Evolutionary conservation across 1,140 invertebrate species (phyloP).

Genomic region (Lamellibrachia luymesi): DNA sequence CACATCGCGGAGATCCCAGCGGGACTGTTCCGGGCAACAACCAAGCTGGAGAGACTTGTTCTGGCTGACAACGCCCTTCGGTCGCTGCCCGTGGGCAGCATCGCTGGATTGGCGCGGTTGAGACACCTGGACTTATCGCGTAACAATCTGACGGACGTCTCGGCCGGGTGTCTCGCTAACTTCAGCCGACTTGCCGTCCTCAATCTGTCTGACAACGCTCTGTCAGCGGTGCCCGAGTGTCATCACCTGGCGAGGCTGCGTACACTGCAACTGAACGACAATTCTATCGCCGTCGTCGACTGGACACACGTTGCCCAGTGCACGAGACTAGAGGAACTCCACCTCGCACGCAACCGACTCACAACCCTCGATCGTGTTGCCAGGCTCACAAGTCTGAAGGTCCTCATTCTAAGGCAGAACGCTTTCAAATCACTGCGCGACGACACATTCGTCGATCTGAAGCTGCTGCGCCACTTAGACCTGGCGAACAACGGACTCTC

Average conservation of each 20-base stretch:
- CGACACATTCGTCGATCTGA: not conserved
- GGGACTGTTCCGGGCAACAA: constrained; percentile 65
- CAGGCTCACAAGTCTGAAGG: not conserved
- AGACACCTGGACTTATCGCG: constrained; percentile 8
- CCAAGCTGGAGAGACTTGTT: constrained; percentile 6
- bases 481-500: not conserved
- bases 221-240: constrained; percentile 64
- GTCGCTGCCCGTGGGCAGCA: not conserved
- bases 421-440: not conserved
- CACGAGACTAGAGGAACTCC: not conserved
- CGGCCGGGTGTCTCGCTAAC: constrained; percentile 57
- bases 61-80: constrained; percentile 11
- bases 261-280: constrained; percentile 60
- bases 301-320: not conserved
- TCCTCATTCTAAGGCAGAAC: not conserved
- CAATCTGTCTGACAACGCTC: constrained; percentile 70
- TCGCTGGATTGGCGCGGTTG: not conserved
- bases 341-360: not conserved
- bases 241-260: constrained; percentile 58
- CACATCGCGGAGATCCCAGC: constrained; percentile 73
- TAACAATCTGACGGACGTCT: constrained; percentile 12
- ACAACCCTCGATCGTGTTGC: not conserved
- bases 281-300: constrained; percentile 56
- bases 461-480: not conserved
- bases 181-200: constrained; percentile 65